Conservation (phyloP, 2,888 invertebrate species). For the Exephanes ischioxanthus region DNA sequence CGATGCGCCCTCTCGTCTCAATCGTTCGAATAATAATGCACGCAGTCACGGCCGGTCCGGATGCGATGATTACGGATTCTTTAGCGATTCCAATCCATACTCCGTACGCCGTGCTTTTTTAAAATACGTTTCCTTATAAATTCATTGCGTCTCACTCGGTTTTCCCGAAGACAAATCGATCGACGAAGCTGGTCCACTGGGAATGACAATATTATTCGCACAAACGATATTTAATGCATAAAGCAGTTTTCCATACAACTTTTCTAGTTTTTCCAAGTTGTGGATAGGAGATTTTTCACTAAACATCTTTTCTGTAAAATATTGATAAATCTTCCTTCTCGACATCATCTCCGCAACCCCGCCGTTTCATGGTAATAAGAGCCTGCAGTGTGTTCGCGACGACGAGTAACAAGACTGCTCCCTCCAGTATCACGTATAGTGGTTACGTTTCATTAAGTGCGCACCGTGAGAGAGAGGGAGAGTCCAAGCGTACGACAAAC, state of each 20-base stretch:
- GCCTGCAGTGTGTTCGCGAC: slow-evolving; percentile 44
- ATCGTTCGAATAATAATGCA: slow-evolving; percentile 76
- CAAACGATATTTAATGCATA: slow-evolving; percentile 1
- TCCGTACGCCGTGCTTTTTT: neutral
- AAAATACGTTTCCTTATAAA: slow-evolving; percentile 40
- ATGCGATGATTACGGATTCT: slow-evolving; percentile 55
- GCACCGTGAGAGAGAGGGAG: slow-evolving; percentile 23
- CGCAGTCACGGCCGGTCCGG: slow-evolving; percentile 74
- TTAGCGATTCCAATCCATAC: slow-evolving; percentile 43
- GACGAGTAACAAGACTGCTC: slow-evolving; percentile 30
- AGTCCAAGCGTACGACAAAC: slow-evolving; percentile 30
- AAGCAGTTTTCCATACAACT: neutral
- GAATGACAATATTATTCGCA: slow-evolving; percentile 18
- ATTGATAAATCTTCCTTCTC: slow-evolving; percentile 10
- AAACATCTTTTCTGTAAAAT: neutral
- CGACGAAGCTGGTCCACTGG: neutral
- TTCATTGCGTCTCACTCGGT: slow-evolving; percentile 26
- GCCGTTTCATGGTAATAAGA: slow-evolving; percentile 74
- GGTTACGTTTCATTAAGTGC: slow-evolving; percentile 76
- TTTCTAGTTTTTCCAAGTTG: too few relatives aligned
- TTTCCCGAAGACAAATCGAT: slow-evolving; percentile 30
- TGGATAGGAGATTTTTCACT: neutral
- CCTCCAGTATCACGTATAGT: slow-evolving; percentile 68
- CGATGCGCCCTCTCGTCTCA: slow-evolving; percentile 44
- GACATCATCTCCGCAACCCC: slow-evolving; percentile 41